Evolutionary conservation across 1,140 invertebrate genomes (phyloP).

Genomic region (Heterodera carotae): DNA sequence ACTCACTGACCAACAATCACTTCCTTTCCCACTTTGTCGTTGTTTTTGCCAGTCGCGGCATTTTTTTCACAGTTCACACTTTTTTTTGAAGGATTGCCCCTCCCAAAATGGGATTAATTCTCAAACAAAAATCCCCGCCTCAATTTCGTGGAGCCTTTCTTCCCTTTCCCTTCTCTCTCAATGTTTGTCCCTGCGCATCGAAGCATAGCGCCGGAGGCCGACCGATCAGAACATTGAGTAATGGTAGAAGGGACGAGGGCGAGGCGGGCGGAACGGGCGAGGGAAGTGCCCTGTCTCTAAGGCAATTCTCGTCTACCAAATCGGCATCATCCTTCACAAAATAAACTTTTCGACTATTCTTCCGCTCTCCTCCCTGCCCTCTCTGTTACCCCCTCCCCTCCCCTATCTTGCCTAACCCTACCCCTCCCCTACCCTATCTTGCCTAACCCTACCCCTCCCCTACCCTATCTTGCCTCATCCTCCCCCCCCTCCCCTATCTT

Average conservation of each 20-base stretch:
- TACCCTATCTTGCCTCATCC: too few species aligned
- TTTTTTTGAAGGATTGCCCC: background rate
- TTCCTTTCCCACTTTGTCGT: background rate
- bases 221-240: background rate
- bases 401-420: too few species aligned
- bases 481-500: too few species aligned
- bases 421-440: too few species aligned
- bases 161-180: background rate
- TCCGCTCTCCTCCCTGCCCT: too few species aligned
- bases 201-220: background rate
- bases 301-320: too few species aligned
- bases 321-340: too few species aligned
- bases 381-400: too few species aligned
- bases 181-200: background rate
- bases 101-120: background rate
- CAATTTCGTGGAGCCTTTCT: background rate
- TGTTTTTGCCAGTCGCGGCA: conserved; percentile 1
- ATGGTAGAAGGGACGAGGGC: background rate
- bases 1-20: background rate
- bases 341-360: too few species aligned
- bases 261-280: background rate
- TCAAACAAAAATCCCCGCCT: background rate
- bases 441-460: too few species aligned
- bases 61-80: background rate
- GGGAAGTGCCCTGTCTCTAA: background rate